Conservation (phyloP, 1,140 invertebrate genomes). For the Oreohelix idahoensis region DNA sequence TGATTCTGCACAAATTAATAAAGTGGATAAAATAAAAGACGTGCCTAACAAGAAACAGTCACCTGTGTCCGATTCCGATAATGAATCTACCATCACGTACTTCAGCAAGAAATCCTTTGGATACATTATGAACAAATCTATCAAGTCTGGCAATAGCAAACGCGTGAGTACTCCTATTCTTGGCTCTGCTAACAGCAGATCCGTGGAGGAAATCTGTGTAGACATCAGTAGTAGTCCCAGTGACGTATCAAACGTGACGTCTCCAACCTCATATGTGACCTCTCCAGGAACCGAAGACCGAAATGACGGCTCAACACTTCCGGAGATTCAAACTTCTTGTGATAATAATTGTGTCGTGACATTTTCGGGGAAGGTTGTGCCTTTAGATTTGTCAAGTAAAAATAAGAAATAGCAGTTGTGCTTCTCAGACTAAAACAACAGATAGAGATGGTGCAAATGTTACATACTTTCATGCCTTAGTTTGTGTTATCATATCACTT, state of each 20-base stretch:
- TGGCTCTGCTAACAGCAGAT: neutral
- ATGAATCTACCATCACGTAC: neutral
- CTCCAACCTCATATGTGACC: conserved; percentile 41
- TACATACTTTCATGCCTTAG: neutral
- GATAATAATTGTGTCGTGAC: neutral
- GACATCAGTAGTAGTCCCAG: conserved; percentile 35
- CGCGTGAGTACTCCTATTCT: neutral
- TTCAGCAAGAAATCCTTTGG: neutral
- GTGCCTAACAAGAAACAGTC: neutral
- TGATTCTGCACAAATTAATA: neutral
- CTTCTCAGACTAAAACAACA: neutral
- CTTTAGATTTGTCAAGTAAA: conserved; percentile 8
- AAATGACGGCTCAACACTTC: conserved; percentile 19
- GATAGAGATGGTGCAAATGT: neutral
- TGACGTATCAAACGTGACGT: conserved; percentile 35
- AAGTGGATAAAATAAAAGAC: neutral
- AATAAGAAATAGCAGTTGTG: conserved; percentile 2
- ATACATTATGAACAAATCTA: neutral
- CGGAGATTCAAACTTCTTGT: conserved; percentile 21
- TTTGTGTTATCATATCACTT: neutral
- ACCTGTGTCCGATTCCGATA: neutral
- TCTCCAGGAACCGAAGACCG: conserved; percentile 47
- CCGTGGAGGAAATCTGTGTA: conserved; percentile 42
- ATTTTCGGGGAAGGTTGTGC: neutral
- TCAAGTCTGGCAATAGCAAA: neutral